Conservation (phyloP, 2,888 invertebrate species). For the Synergus laeviventris region DNA sequence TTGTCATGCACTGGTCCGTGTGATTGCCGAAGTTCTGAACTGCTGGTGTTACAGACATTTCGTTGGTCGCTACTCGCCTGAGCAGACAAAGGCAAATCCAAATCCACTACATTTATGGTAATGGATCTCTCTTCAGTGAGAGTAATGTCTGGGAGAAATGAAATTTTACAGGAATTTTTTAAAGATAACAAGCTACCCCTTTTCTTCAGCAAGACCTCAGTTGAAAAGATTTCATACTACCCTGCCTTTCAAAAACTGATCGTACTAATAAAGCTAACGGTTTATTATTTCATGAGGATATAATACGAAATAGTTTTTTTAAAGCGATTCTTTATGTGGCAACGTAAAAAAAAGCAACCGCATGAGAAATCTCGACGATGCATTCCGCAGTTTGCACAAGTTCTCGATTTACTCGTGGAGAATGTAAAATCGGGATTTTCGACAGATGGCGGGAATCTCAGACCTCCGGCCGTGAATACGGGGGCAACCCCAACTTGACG, state of each 20-base stretch:
- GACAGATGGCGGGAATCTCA: constrained; percentile 74
- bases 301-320: background rate
- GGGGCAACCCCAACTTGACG: constrained; percentile 66
- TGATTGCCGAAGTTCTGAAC: constrained; percentile 74
- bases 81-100: constrained; percentile 60
- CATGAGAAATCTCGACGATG: constrained; percentile 13
- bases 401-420: constrained; percentile 39
- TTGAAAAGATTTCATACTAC: background rate
- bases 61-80: constrained; percentile 62
- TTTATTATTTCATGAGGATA: background rate
- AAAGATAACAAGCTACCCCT: constrained; percentile 1
- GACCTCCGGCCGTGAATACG: constrained; percentile 70
- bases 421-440: constrained; percentile 72
- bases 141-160: constrained; percentile 41
- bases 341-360: background rate
- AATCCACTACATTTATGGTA: constrained; percentile 46
- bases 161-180: constrained; percentile 10
- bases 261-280: background rate
- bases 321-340: background rate
- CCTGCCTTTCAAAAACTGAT: background rate
- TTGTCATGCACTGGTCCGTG: constrained; percentile 73
- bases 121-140: constrained; percentile 32
- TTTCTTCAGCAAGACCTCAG: background rate
- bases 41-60: constrained; percentile 70
- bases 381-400: constrained; percentile 18